Evolutionary conservation across 2,888 invertebrate species (phyloP), one percentile per base, ranked within the genome.

Genomic region (Nesidiocoris tenuis): DNA sequence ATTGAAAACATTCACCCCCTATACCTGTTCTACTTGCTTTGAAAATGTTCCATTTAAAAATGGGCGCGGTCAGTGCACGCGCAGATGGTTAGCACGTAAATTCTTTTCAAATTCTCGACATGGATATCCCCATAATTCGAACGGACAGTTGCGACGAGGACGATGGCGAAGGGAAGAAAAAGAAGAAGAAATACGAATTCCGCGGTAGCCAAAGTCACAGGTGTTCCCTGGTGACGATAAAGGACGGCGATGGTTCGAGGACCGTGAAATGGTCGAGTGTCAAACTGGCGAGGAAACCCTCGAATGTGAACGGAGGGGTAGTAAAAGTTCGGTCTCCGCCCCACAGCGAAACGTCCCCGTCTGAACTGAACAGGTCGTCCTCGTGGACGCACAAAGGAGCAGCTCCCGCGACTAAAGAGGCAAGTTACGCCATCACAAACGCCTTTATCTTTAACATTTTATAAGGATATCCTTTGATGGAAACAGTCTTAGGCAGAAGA

Each of bases 251-350:
- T 16, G 79, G 79, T 0, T 74, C 71, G 19, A 74, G 79, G 16
- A 79, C 79, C 19, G 78, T 80, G 65, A 80, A 79, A 71, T 80
- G 80, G 80, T 79, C 79, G 25, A 78, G 79, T 63, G 78, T 80
- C 19, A 55, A 79, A 21, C 75, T 76, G 19, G 72, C 77, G 9
- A 61, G 80, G 70, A 77, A 79, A 74, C 78, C 78, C 17, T 78
- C 79, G 56, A 75, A 76, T 21, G 79, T 77, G 57, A 78, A 79
- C 67, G 78, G 79, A 56, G 79, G 65, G 18, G 68, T 76, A 61
- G 67, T 77, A 57, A 77, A 74, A 25, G 54, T 25, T 19, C 23
- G 75, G 56, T 22, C 68, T 19, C 23, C 67, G 63, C 61, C 63
- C 63, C 61, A 23, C 39, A 74, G 77, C 76, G 80, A 80, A 61